Percentiles rank a stretch among this genome's conserved stretches.
These are phyloP conservation scores for Liparis tanakae DNA, from an alignment of 2,797 vertebrate genomes.

Conservation along the genomic window DNA sequence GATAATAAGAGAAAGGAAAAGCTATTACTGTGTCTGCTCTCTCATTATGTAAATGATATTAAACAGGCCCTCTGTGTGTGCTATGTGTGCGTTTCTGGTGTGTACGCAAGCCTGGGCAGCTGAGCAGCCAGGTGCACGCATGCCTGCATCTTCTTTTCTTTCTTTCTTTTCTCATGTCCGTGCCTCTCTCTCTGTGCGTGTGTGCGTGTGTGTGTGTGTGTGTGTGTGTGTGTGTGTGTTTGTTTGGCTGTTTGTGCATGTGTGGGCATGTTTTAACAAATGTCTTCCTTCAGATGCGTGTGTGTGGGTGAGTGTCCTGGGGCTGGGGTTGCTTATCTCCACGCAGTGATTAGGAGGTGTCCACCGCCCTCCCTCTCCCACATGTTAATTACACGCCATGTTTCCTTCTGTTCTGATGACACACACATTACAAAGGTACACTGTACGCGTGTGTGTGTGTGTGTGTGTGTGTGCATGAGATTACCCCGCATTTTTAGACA, in stretches of 20 bases:
- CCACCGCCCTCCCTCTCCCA: constrained; percentile 83
- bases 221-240: constrained; percentile 11
- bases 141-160: constrained; percentile 13
- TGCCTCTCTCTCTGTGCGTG: constrained; percentile 57
- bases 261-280: constrained; percentile 20
- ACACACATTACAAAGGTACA: constrained; percentile 44
- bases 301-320: constrained; percentile 80
- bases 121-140: constrained; percentile 40
- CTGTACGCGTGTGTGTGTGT: background rate
- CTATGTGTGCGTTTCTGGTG: constrained; percentile 55
- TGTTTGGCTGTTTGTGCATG: constrained; percentile 22
- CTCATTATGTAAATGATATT: constrained; percentile 99
- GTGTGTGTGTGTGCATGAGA: constrained; percentile 13
- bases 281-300: constrained; percentile 12
- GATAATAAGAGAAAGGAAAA: constrained; percentile 99
- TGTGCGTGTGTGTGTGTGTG: too few species aligned
- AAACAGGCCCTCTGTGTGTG: constrained; percentile 83
- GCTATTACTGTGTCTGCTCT: constrained; percentile 98
- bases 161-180: constrained; percentile 11
- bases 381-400: constrained; percentile 99
- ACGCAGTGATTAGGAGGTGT: constrained; percentile 99
- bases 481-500: background rate
- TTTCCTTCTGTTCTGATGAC: constrained; percentile 92
- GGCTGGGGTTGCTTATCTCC: constrained; percentile 95
- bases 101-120: constrained; percentile 47